Percentiles rank a stretch among this genome's conserved stretches.
phyloP scores from a whole-genome alignment of 2,113 vertebrate genomes.

The Leucopternis melanops region DNA sequence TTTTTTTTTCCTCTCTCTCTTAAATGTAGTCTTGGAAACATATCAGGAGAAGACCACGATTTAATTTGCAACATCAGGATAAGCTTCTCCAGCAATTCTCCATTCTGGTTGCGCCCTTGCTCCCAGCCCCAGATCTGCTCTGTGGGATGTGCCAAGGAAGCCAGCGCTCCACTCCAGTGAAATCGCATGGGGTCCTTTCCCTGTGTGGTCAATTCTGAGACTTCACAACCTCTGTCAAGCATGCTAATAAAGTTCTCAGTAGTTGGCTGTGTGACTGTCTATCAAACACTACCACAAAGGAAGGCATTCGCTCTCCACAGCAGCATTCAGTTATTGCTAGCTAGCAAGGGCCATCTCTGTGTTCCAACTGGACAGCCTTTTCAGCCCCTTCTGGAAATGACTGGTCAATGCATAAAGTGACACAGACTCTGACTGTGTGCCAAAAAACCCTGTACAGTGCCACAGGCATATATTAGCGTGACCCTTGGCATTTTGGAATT shows the following conservation, averaged over 20 bases:
- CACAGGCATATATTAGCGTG: not conserved
- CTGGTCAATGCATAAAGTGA: not conserved
- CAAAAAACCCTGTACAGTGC: not conserved
- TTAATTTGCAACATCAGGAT: not conserved
- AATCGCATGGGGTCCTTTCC: not conserved
- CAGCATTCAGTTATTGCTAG: not conserved
- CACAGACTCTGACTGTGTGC: not conserved
- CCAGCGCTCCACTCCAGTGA: not conserved
- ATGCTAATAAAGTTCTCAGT: not conserved
- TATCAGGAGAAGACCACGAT: not conserved
- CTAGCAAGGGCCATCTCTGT: not conserved
- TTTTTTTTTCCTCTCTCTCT: not conserved
- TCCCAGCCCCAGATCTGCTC: not conserved
- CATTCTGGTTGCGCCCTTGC: not conserved
- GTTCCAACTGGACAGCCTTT: not conserved
- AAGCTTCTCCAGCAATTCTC: not conserved
- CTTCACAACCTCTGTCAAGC: not conserved
- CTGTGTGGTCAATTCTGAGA: not conserved
- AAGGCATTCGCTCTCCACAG: not conserved
- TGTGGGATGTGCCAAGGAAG: not conserved
- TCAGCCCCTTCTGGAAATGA: not conserved
- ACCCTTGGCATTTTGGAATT: not conserved
- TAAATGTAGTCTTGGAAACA: not conserved
- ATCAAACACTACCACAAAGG: not conserved
- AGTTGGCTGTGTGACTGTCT: not conserved